Evolutionary conservation across 2,888 invertebrate species (phyloP), one percentile per base, ranked within the genome.

Genomic region (Machimus rusticus): DNA sequence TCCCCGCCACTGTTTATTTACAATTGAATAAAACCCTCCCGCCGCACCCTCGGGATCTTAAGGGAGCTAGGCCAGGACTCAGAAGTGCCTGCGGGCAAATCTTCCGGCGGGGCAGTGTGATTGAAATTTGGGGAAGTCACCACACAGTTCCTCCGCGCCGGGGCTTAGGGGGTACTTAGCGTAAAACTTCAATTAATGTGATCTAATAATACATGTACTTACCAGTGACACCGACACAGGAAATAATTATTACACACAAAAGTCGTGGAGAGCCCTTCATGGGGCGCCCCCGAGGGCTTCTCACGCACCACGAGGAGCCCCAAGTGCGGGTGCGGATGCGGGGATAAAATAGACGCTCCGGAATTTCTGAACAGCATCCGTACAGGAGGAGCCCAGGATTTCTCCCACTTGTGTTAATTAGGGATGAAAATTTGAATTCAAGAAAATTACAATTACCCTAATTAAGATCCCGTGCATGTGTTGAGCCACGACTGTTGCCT

Each of bases 121-220:
- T 85, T 85, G 85, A 85, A 85, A 85, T 85, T 74, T 74, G 46
- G 28, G 14, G 31, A 31, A 74, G 28, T 74, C 43, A 43, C 37
- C 46, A 34, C 46, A n/a, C 28, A n/a, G 23, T 43, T 23, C 4
- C 12, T 28, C 43, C 16, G 14, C 31, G 46, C 31, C 14, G 28
- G 66, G 34, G 19, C 74, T 85, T 46, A 46, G 74, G 31, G 31
- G 28, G 74, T 46, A 85, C 74, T 85, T 85, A 85, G 57, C 46
- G 85, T 74, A 85, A 66, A 85, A 46, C 43, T 74, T 74, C 74
- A 74, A 85, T 85, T 85, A 85, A 85, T 85, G 85, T 43, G 74
- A 74, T 74, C 74, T 85, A 85, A 85, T 85, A 85, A 74, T 57
- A 57, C 74, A 28, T 74, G 31, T 31, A 31, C 28, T 74, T 74